Evolutionary conservation across 2,888 invertebrate genomes (phyloP), one percentile per base, ranked within the genome.

Genomic region (Buathra laborator): DNA sequence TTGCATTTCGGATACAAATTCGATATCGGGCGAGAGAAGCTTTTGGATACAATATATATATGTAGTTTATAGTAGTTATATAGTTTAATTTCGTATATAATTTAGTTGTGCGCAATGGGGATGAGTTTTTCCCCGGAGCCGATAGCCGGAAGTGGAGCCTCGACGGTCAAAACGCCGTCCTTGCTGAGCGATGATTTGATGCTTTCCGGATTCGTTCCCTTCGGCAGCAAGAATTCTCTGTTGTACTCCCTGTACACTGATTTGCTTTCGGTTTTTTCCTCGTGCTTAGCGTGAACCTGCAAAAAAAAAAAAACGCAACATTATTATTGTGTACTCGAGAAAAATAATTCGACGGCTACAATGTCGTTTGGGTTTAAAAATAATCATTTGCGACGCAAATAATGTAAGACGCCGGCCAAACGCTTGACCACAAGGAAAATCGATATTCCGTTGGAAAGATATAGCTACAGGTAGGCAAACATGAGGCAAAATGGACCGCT

Each of bases 191-290:
- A 99, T 44, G 99, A 99, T 94, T 98, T 98, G 94, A 99, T 99
- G 88, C 96, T 96, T 95, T 99, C 99, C 0, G 99, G 99, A 94
- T 99, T 98, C 83, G 99, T 98, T 90, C 99, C 99, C 94, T 98
- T 98, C 6, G 99, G 99, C 94, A 99, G 95, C 94, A 99, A 95
- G 95, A 99, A 99, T 95, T 99, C 99, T 89, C 99, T 96, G 94
- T 99, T 99, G 96, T 99, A 99, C 94, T 99, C 99, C 94, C 99
- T 96, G 96, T 98, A 99, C 86, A 99, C 98, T 62, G 98, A 98
- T 95, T 99, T 98, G 93, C 98, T 98, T 94, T 99, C 98, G 74
- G 98, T 97, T 95, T 99, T 99, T 95, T 99, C 99, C 94, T 99
- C 99, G 95, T 99, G 99, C 94, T 99, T 99, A 86, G 99, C 99